Evolutionary conservation across 2,113 vertebrate genomes (phyloP).

Genomic region (Aldabrachelys gigantea): DNA sequence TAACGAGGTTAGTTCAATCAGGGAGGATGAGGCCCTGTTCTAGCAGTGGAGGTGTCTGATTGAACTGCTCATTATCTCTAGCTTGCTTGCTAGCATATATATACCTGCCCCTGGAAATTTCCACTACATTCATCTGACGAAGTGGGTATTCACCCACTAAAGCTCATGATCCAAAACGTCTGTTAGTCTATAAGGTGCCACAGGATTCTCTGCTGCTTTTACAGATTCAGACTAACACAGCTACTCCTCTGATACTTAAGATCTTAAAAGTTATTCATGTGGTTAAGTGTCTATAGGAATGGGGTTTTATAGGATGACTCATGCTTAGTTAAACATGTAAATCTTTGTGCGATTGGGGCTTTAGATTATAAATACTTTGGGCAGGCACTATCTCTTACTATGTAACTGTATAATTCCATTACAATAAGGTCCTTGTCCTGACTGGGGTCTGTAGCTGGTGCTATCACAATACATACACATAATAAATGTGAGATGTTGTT

Average conservation of each 20-base stretch:
- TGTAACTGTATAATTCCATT: neutral
- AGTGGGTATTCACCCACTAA: too few species aligned
- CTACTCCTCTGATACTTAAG: neutral
- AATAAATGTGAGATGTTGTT: neutral
- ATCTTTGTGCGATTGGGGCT: neutral
- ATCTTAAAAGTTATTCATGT: neutral
- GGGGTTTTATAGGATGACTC: neutral
- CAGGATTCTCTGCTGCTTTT: too few species aligned
- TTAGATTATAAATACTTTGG: neutral
- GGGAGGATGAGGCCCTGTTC: too few species aligned
- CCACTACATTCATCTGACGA: too few species aligned
- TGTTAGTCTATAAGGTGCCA: too few species aligned
- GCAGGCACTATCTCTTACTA: neutral
- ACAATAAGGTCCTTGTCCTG: neutral
- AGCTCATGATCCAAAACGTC: too few species aligned
- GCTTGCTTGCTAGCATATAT: too few species aligned
- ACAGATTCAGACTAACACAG: too few species aligned
- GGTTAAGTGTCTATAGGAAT: neutral
- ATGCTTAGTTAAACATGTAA: neutral
- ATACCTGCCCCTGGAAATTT: too few species aligned
- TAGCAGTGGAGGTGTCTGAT: too few species aligned
- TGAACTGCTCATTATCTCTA: too few species aligned
- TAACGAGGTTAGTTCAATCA: too few species aligned
- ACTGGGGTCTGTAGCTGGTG: neutral
- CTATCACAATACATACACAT: neutral